Conservation (phyloP, 2,113 vertebrate genomes). For the Gadus chalcogrammus region DNA sequence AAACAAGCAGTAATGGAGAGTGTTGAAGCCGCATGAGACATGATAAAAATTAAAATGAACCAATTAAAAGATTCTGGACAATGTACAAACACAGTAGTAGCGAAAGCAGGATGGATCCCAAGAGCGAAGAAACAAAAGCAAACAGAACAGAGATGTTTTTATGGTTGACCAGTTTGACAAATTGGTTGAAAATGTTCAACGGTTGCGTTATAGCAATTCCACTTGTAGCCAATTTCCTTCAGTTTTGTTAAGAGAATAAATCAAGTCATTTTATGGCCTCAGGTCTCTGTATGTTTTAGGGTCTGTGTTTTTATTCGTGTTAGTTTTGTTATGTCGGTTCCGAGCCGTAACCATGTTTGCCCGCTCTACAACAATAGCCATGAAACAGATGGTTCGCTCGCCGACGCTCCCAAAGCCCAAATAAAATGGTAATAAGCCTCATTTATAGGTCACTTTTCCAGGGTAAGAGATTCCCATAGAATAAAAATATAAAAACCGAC, state of each 20-base stretch:
- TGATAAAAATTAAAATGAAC: conserved; percentile 37
- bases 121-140: conserved; percentile 17
- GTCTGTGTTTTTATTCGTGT: no score
- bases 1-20: conserved; percentile 5
- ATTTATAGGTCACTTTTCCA: no score
- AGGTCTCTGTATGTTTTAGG: background rate
- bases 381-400: conserved; percentile 41
- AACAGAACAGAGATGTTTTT: background rate
- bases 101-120: conserved; percentile 12
- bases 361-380: no score
- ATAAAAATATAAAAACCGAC: no score
- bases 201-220: background rate
- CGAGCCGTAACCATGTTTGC: no score
- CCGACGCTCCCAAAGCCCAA: no score
- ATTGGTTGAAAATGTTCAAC: conserved; percentile 14
- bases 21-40: background rate
- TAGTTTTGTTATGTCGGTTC: no score
- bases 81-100: background rate
- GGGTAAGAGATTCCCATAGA: no score
- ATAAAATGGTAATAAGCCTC: no score
- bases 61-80: conserved; percentile 40
- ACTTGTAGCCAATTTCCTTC: background rate
- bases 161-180: conserved; percentile 27
- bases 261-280: background rate
- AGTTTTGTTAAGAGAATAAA: background rate